Percentiles rank a stretch among this genome's conserved stretches.
Evolutionary conservation across 2,888 invertebrate genomes (phyloP).

Genomic region (Eustalomyia histrio): DNA sequence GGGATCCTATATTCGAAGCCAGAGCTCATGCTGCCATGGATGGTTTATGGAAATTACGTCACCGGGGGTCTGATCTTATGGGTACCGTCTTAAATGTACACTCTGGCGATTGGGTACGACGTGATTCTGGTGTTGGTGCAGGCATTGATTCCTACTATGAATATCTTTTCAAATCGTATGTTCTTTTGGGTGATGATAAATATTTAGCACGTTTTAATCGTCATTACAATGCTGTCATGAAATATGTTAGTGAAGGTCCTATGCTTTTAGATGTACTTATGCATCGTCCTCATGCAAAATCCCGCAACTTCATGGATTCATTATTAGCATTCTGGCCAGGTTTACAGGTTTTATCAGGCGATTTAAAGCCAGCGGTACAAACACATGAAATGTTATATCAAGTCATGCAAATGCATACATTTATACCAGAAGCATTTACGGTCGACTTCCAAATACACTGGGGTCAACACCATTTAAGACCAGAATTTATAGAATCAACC

Average conservation of each 20-base stretch:
- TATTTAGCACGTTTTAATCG: constrained; percentile 96
- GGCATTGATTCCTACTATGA: constrained; percentile 99
- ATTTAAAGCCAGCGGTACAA: constrained; percentile 98
- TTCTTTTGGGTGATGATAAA: constrained; percentile 94
- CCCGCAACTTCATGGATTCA: constrained; percentile 98
- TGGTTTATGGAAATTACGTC: constrained; percentile 95
- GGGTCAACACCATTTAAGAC: constrained; percentile 97
- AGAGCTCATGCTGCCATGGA: constrained; percentile 98
- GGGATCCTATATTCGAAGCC: constrained; percentile 94
- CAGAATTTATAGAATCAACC: constrained; percentile 98
- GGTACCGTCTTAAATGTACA: constrained; percentile 98
- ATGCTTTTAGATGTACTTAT: constrained; percentile 97
- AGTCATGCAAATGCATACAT: constrained; percentile 98
- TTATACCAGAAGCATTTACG: constrained; percentile 99
- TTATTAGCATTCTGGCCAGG: constrained; percentile 99
- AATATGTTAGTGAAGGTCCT: constrained; percentile 95
- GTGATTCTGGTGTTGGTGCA: constrained; percentile 99
- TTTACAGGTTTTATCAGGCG: constrained; percentile 92
- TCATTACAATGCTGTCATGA: constrained; percentile 97
- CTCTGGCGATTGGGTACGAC: constrained; percentile 97
- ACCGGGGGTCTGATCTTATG: constrained; percentile 94
- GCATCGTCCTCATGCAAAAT: constrained; percentile 96
- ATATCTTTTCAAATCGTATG: constrained; percentile 98
- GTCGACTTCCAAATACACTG: constrained; percentile 99
- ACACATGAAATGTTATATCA: constrained; percentile 99